Percentiles rank a stretch among this genome's conserved stretches.
Conservation (phyloP, 1,140 invertebrate species). For the Lithobius niger region DNA sequence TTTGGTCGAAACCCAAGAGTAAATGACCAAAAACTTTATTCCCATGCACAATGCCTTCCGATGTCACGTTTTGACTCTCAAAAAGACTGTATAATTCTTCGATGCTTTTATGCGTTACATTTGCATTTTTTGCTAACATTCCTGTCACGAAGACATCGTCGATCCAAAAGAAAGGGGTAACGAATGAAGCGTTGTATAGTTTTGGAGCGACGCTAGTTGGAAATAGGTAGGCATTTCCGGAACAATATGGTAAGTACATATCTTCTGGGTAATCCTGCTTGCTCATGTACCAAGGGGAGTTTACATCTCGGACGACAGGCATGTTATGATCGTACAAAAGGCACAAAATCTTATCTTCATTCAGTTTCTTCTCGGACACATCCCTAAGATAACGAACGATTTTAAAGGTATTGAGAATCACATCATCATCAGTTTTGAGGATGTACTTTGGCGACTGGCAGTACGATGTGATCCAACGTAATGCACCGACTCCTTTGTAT, state of each 20-base stretch:
- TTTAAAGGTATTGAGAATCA: constrained; percentile 15
- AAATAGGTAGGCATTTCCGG: constrained; percentile 29
- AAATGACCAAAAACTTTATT: too few species aligned
- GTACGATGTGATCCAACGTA: constrained; percentile 27
- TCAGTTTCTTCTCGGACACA: constrained; percentile 30
- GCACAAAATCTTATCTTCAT: constrained; percentile 28
- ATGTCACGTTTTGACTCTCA: too few species aligned
- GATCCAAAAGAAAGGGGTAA: constrained; percentile 31
- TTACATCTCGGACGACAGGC: constrained; percentile 26
- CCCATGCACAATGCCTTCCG: too few species aligned
- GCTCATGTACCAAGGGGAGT: constrained; percentile 31
- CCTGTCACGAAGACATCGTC: constrained; percentile 35
- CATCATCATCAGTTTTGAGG: constrained; percentile 29
- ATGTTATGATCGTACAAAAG: constrained; percentile 25
- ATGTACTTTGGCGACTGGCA: constrained; percentile 24
- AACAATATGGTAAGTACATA: constrained; percentile 30
- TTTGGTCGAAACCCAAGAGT: too few species aligned
- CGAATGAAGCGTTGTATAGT: constrained; percentile 24
- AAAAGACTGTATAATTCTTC: neutral
- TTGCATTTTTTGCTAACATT: constrained; percentile 18
- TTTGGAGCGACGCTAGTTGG: constrained; percentile 22
- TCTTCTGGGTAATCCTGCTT: constrained; percentile 25
- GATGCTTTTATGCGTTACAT: neutral
- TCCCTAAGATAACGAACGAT: constrained; percentile 26
- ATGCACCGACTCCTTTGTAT: constrained; percentile 27